Conservation (phyloP, 1,140 invertebrate genomes). For the Kradibia gibbosae region DNA sequence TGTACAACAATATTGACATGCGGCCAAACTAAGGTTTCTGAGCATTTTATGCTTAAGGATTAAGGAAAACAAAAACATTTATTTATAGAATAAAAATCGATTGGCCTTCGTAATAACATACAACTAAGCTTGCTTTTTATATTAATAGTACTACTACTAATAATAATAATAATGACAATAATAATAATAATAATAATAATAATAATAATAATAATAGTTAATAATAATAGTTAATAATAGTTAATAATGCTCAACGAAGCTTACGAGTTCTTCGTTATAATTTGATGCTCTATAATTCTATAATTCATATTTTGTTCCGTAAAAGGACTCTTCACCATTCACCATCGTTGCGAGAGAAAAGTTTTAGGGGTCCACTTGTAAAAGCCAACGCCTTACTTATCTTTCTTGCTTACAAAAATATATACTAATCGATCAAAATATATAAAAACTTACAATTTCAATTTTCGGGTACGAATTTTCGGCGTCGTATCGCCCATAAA, state of each 20-base stretch:
- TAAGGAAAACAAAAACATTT: conserved; percentile 55
- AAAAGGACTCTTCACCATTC: conserved; percentile 59
- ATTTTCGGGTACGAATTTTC: neutral
- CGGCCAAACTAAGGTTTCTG: conserved; percentile 57
- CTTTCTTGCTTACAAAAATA: conserved; percentile 35
- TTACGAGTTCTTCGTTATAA: conserved; percentile 45
- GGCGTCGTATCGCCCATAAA: neutral
- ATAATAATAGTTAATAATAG: conserved; percentile 46
- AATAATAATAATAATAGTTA: conserved; percentile 51
- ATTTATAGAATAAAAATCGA: conserved; percentile 55
- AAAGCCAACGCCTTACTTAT: conserved; percentile 36
- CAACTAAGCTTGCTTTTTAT: conserved; percentile 48
- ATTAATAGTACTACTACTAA: conserved; percentile 37
- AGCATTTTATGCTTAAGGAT: conserved; percentile 51
- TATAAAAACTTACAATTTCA: conserved; percentile 41
- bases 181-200: conserved; percentile 40
- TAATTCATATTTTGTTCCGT: conserved; percentile 41
- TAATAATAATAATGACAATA: conserved; percentile 50
- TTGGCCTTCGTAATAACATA: conserved; percentile 57
- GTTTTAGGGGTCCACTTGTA: conserved; percentile 45
- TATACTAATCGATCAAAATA: conserved; percentile 33
- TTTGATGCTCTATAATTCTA: conserved; percentile 26
- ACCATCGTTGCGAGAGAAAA: conserved; percentile 57
- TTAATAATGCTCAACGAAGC: conserved; percentile 53
- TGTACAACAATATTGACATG: conserved; percentile 62